Evolutionary conservation across 1,140 invertebrate species (phyloP).

Genomic region (Paraescarpia echinospica): DNA sequence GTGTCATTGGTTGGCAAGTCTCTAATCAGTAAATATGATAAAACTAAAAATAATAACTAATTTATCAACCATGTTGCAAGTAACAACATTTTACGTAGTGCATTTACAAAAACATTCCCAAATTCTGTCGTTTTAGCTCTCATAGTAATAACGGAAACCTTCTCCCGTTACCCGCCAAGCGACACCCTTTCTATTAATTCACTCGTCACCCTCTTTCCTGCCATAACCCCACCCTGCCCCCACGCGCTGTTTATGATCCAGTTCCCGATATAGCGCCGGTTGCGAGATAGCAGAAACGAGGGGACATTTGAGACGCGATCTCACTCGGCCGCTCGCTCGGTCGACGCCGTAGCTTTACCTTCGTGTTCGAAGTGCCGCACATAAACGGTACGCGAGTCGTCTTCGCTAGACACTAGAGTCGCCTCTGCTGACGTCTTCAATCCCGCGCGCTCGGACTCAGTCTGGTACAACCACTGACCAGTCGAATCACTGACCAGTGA

Average conservation of each 20-base stretch:
- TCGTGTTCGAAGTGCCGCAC: neutral
- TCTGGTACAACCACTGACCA: neutral
- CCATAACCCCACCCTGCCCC: neutral
- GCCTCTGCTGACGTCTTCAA: neutral
- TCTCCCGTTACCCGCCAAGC: neutral
- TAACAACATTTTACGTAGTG: neutral
- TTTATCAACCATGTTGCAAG: neutral
- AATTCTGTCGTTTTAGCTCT: neutral
- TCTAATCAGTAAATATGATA: no score
- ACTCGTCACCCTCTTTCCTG: neutral
- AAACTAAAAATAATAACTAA: neutral
- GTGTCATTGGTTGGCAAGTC: neutral
- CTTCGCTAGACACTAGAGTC: no score
- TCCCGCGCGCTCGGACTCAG: neutral
- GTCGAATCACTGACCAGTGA: neutral
- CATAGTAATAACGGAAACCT: neutral
- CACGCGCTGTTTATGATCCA: neutral
- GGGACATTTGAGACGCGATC: neutral
- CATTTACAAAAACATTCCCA: neutral
- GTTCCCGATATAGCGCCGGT: neutral
- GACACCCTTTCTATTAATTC: neutral
- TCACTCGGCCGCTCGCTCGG: neutral
- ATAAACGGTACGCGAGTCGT: neutral
- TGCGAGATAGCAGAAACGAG: neutral
- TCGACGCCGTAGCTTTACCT: neutral